phyloP scores from a whole-genome alignment of 2,113 vertebrate genomes.

The Dolichallabes microphthalmus region DNA sequence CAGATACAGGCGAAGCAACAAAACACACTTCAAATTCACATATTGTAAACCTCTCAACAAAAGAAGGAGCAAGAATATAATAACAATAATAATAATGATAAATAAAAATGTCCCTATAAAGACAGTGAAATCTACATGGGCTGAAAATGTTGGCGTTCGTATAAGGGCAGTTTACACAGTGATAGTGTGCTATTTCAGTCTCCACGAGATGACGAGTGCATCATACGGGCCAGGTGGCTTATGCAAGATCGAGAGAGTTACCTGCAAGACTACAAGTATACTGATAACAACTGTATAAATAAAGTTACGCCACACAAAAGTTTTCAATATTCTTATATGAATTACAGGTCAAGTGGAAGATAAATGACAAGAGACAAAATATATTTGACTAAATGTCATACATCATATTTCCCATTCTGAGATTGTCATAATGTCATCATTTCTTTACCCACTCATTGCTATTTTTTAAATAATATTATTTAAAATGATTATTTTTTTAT shows the following conservation, averaged over 20 bases:
- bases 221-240: background rate
- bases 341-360: background rate
- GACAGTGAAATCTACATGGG: background rate
- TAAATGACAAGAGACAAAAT: background rate
- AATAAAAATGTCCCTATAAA: background rate
- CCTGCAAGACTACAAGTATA: background rate
- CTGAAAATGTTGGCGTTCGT: background rate
- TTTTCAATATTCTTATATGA: background rate
- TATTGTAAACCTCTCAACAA: background rate
- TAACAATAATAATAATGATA: background rate
- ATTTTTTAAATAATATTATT: background rate
- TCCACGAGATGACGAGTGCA: background rate
- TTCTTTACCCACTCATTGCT: background rate
- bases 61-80: background rate
- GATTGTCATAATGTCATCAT: background rate
- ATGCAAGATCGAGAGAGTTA: background rate
- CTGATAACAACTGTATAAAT: background rate
- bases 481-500: background rate
- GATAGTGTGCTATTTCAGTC: background rate
- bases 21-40: background rate
- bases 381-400: too few relatives aligned
- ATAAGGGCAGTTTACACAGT: background rate
- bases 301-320: background rate
- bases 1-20: background rate
- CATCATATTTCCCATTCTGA: background rate